A percentile compares a stretch with the other conserved stretches of the same genome.
Evolutionary conservation across 2,113 vertebrate genomes (phyloP).

Genomic region (Cercopithecus mona): DNA sequence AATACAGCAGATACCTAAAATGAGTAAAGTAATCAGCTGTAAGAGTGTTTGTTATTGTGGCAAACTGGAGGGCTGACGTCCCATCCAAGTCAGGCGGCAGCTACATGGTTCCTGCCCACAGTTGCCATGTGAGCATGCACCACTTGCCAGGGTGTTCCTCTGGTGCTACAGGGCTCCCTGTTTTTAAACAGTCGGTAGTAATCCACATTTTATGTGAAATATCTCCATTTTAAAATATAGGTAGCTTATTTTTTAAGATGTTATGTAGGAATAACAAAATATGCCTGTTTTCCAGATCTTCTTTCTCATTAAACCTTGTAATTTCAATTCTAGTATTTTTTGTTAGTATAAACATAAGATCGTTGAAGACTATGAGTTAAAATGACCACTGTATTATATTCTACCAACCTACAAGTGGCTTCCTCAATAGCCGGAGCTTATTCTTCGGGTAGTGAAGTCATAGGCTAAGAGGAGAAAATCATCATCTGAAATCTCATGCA

Average conservation of each 20-base stretch:
- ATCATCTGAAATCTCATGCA: not conserved
- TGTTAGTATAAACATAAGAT: not conserved
- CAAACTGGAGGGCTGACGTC: not conserved
- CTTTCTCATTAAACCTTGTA: not conserved
- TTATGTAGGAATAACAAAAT: not conserved
- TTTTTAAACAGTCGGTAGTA: not conserved
- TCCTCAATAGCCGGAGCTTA: not conserved
- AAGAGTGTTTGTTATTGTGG: not conserved
- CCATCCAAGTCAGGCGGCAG: not conserved
- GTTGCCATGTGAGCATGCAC: rapidly evolving
- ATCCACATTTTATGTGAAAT: not conserved
- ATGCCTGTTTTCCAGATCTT: not conserved
- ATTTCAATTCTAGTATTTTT: not conserved
- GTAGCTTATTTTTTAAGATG: not conserved
- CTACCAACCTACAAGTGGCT: not conserved
- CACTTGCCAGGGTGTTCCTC: rapidly evolving
- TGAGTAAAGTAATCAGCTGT: not conserved
- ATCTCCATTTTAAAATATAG: not conserved
- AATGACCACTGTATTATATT: not conserved
- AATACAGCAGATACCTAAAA: not conserved
- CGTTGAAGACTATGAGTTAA: not conserved
- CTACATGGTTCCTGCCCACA: not conserved
- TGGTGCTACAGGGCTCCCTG: no score
- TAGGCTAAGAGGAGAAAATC: not conserved
- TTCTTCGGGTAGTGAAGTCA: not conserved